Conservation (phyloP, 2,113 vertebrate species). For the Tachysurus vachellii region DNA sequence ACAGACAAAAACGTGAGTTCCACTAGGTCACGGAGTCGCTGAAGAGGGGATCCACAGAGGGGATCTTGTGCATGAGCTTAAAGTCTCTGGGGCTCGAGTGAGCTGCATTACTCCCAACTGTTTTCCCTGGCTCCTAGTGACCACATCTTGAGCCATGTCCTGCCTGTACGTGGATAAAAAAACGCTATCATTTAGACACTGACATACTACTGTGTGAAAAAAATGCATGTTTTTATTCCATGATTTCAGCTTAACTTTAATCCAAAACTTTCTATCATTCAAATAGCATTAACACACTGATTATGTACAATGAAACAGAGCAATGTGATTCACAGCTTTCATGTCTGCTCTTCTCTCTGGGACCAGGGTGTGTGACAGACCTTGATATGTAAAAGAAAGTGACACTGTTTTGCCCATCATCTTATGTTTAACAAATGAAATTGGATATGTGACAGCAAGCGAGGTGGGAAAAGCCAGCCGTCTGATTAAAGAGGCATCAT, state of each 20-base stretch:
- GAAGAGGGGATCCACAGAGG: slow-evolving; percentile 74
- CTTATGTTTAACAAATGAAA: slow-evolving; percentile 72
- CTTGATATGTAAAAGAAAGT: slow-evolving; percentile 73
- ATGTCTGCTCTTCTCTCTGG: slow-evolving; percentile 68
- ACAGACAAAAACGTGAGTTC: slow-evolving; percentile 74
- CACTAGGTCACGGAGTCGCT: slow-evolving; percentile 74
- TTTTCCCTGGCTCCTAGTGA: slow-evolving; percentile 41
- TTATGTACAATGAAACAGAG: slow-evolving; percentile 62
- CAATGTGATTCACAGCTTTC: slow-evolving; percentile 69
- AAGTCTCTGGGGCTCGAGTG: slow-evolving; percentile 59
- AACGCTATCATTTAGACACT: slow-evolving; percentile 55
- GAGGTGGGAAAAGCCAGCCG: slow-evolving; percentile 74
- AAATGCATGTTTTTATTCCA: slow-evolving; percentile 61
- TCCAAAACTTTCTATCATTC: slow-evolving; percentile 71
- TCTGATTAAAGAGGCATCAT: slow-evolving; percentile 73
- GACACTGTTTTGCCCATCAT: slow-evolving; percentile 65
- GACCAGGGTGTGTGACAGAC: slow-evolving; percentile 72
- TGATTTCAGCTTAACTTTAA: slow-evolving; percentile 74
- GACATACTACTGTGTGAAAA: slow-evolving; percentile 67
- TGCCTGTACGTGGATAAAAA: not conserved
- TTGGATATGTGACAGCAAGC: slow-evolving; percentile 72
- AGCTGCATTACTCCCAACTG: slow-evolving; percentile 24
- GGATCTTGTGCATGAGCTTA: slow-evolving; percentile 77
- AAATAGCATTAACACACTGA: slow-evolving; percentile 74
- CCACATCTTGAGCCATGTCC: slow-evolving; percentile 16